Evolutionary conservation across 1,140 invertebrate genomes (phyloP), one percentile per base, ranked within the genome.

Genomic region (Sipha flava): DNA sequence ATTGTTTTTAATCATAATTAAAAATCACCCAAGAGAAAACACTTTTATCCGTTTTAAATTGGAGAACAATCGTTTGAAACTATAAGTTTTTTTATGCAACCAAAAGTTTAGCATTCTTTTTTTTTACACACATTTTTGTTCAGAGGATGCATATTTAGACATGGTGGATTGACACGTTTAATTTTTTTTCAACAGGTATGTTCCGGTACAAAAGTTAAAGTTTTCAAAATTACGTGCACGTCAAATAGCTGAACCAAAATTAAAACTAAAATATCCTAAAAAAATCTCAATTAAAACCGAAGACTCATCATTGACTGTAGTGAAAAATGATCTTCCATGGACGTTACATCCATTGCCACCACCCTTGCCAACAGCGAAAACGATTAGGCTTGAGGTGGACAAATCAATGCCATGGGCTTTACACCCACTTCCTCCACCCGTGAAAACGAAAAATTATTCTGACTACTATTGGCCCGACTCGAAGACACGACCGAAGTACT

Each of bases 231-330:
- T 77, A 9, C 73, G 73, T 10, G 52, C 73, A 0, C 73, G 73
- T 18, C 45, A 77, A 12, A 26, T 57, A n/a, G 52, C 14, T 7
- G 49, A 54, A 29, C 73, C 73, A 10, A 77, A 26, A 40, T 7
- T 77, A 23, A 59, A 40, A n/a, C 2, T 26, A 18, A 77, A 57
- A 54, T 77, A 77, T 77, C 73, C 73, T 5, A 77, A 59, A 40
- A 77, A 77, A 26, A 29, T 40, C 18, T 54, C 73, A 16, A 54
- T 57, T 6, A 57, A 57, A 26, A 40, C 47, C 6, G 34, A 43
- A 23, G 73, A 59, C 14, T 40, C 49, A 5, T 40, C 73, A 7
- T 16, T 54, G 16, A 40, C 52, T 16, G 3, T 59, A 7, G 7
- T 54, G 34, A 77, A 77, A 23, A 77, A 77, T 37, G 49, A 77